Evolutionary conservation across 2,797 vertebrate genomes (phyloP), one percentile per base, ranked within the genome.

Genomic region (Anableps anableps): DNA sequence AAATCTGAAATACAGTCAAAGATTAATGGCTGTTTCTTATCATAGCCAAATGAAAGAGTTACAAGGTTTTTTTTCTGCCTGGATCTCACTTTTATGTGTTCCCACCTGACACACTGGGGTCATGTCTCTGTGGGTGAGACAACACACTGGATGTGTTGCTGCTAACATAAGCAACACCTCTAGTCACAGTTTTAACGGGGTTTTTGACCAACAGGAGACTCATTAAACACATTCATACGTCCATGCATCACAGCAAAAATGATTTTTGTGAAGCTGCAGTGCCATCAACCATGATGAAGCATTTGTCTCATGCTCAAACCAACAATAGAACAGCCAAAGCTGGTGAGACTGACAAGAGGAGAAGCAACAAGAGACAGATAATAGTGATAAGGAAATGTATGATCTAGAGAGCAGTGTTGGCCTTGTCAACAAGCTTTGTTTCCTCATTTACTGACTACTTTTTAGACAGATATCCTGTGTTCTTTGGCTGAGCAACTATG

Each of bases 131-230:
- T 43, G 26, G 34, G 66, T 43, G 38, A 41, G 66, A 38, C 21
- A 70, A 70, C 36, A 70, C 66, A 70, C 66, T 43, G 3, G 13
- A 70, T 70, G 66, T 70, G 66, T 70, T n/a, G 21, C 23, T 70
- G 66, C 66, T 41, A 70, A 43, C 66, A 70, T 43, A 70, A 70
- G 38, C 66, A 70, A 70, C 38, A 70, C 38, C 0, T 41, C 66
- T 70, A 21, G 66, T 70, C 21, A 70, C 38, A 41, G 38, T 43
- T 70, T 43, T 70, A 70, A 43, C 31, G 26, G 21, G n/a, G 11
- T 70, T n/a, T 43, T 41, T 70, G 66, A 70, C 66, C 66, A 43
- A 70, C 43, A 36, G 34, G 38, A 6, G 31, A 36, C 38, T 36
- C 31, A 66, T 3, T 4, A 38, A 36, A 66, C 21, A 66, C 19